Conservation (phyloP, 30 jellyfish, hydroid and myxozoan species). For the Pseudorhiza aurosa region DNA sequence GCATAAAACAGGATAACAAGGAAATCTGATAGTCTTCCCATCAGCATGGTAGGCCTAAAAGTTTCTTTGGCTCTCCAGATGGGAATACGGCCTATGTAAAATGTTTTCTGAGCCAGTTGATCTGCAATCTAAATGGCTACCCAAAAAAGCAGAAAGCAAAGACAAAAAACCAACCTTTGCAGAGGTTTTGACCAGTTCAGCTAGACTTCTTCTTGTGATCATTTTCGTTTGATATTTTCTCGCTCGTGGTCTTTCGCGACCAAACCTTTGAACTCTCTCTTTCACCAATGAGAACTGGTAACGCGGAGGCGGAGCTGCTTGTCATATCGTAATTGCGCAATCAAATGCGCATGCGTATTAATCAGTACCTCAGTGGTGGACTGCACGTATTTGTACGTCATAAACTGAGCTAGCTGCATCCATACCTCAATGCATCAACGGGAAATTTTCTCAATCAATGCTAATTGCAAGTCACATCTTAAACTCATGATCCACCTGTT, state of each 20-base stretch:
- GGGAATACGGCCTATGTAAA: too few species aligned
- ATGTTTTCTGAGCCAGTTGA: too few species aligned
- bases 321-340: neutral
- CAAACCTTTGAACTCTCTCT: neutral
- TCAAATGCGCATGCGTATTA: conserved; percentile 44
- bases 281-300: conserved; percentile 10
- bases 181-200: conserved; percentile 9
- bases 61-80: too few species aligned
- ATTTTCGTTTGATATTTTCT: neutral
- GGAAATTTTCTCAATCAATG: too few species aligned
- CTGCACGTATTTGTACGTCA: conserved; percentile 5
- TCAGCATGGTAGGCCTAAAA: conserved; percentile 6
- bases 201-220: conserved; percentile 41
- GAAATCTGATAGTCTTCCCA: too few species aligned
- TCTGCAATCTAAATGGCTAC: too few species aligned
- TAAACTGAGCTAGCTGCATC: conserved; percentile 1
- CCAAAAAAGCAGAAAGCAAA: neutral
- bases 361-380: neutral
- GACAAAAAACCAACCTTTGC: conserved; percentile 13
- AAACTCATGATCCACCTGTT: too few species aligned
- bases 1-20: too few species aligned
- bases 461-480: too few species aligned
- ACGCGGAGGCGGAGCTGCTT: conserved; percentile 59
- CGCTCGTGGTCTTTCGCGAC: conserved; percentile 2
- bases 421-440: neutral